Evolutionary conservation across 2,113 vertebrate species (phyloP).

Genomic region (Oreocharis arfaki): DNA sequence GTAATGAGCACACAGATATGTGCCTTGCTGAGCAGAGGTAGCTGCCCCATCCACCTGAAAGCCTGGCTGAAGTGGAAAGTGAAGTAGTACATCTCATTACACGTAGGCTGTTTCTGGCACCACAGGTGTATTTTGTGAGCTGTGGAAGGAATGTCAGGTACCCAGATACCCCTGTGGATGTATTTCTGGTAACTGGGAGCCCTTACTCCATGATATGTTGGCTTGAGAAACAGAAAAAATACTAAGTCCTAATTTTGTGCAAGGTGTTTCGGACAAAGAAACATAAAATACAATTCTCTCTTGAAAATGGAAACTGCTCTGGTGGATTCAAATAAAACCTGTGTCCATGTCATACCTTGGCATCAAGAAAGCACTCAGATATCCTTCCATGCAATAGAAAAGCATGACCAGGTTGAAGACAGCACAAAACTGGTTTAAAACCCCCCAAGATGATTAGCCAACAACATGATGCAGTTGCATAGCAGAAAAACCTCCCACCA

Average conservation of each 20-base stretch:
- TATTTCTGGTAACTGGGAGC: not conserved
- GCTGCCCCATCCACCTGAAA: not conserved
- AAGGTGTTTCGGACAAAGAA: not conserved
- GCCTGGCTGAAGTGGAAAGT: not conserved
- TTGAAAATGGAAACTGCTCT: not conserved
- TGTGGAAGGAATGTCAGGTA: not conserved
- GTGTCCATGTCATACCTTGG: not conserved
- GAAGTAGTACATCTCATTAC: not conserved
- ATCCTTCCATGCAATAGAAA: not conserved
- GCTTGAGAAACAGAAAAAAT: not conserved
- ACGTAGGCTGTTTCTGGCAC: not conserved
- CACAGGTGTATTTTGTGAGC: not conserved
- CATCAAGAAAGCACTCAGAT: not conserved
- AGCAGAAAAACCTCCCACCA: not conserved
- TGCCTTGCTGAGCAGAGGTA: not conserved
- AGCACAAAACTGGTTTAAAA: not conserved
- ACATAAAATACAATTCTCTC: not conserved
- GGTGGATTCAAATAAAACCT: not conserved
- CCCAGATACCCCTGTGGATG: rapidly evolving
- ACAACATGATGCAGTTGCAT: not conserved
- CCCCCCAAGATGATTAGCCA: not conserved
- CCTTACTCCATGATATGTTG: not conserved
- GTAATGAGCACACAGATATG: too few species aligned
- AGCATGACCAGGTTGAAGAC: not conserved
- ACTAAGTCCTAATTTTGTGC: not conserved